These are phyloP conservation scores for Dryadula phaetusa DNA, from an alignment of 2,888 invertebrate genomes.

Conservation along the genomic window DNA sequence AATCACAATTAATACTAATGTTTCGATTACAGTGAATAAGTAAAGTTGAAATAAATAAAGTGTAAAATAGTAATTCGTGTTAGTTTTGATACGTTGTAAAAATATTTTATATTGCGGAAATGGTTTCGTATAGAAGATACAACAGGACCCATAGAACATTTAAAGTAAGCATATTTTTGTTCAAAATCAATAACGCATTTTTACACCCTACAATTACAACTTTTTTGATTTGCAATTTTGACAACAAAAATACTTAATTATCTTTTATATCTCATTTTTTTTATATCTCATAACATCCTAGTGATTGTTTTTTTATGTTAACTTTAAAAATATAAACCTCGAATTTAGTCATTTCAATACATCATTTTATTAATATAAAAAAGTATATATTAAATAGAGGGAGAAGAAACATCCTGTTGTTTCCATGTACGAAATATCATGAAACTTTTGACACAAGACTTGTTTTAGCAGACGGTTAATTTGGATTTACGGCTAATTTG, in stretches of 20 bases:
- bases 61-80: constrained; percentile 13
- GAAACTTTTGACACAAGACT: background rate
- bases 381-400: no score
- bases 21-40: constrained; percentile 48
- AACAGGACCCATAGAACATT: constrained; percentile 12
- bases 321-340: no score
- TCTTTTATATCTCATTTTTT: no score
- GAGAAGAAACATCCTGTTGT: background rate
- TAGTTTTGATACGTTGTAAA: constrained; percentile 1
- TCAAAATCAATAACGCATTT: no score
- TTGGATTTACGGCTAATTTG: constrained; percentile 22
- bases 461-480: constrained; percentile 17
- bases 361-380: background rate
- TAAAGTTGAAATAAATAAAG: constrained; percentile 46
- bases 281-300: no score
- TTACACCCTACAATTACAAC: no score
- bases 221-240: no score
- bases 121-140: constrained; percentile 6
- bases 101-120: constrained; percentile 6
- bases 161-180: constrained; percentile 45
- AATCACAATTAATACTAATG: constrained; percentile 51
- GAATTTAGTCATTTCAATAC: no score
- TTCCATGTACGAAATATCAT: background rate
- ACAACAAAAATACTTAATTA: no score
- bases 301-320: no score